phyloP scores from a whole-genome alignment of 2,888 invertebrate species.

The Mythimna loreyi region DNA sequence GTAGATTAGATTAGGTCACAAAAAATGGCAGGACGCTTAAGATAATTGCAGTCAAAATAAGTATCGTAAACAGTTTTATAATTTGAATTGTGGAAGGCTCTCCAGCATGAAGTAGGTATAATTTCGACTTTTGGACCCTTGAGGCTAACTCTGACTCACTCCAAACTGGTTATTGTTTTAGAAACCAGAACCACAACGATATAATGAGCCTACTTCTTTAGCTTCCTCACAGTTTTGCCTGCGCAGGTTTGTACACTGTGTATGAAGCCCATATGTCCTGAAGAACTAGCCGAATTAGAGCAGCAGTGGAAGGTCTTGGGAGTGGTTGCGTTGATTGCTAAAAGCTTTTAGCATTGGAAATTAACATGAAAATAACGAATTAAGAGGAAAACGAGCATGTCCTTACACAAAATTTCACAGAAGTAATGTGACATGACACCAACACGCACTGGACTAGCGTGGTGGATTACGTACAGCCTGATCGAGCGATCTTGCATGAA shows the following conservation, averaged over 20 bases:
- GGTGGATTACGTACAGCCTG: background rate
- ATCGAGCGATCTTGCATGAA: background rate
- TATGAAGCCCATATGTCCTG: no score
- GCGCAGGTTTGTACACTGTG: no score
- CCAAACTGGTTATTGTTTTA: background rate
- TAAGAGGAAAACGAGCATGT: no score
- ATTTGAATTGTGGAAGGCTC: background rate
- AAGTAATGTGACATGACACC: no score
- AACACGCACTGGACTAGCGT: background rate
- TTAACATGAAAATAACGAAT: background rate
- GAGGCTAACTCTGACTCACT: background rate
- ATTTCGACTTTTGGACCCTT: background rate
- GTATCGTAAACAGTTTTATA: background rate
- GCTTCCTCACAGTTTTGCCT: no score
- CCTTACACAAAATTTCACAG: no score
- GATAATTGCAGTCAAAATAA: background rate
- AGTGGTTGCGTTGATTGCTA: background rate
- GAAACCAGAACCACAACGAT: background rate
- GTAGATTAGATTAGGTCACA: background rate
- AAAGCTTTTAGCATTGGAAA: background rate
- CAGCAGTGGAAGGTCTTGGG: background rate
- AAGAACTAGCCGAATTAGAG: background rate
- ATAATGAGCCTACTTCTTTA: no score
- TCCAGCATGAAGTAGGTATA: background rate
- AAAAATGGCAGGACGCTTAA: conserved; percentile 5